Percentiles rank a stretch among this genome's conserved stretches.
Conservation (phyloP, 2,797 vertebrate genomes). For the Lepilemur septentrionalis region DNA sequence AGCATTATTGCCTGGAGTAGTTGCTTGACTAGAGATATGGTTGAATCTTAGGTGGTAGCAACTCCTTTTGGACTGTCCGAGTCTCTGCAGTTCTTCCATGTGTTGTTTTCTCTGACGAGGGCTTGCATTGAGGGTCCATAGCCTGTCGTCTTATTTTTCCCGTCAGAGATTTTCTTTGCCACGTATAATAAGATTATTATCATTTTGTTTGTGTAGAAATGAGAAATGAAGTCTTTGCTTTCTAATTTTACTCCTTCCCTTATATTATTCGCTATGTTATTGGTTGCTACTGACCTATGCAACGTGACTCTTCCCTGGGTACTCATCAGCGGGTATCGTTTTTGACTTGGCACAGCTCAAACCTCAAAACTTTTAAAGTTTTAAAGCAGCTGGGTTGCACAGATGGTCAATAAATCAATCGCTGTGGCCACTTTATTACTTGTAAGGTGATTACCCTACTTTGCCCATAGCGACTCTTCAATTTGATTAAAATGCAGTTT, state of each 20-base stretch:
- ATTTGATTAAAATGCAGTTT: slow-evolving; percentile 51
- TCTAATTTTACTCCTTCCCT: background rate
- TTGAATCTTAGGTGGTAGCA: background rate
- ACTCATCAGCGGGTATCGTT: background rate
- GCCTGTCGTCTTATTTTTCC: background rate
- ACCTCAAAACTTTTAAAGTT: slow-evolving; percentile 24
- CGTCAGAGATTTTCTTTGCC: slow-evolving; percentile 19
- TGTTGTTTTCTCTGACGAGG: background rate
- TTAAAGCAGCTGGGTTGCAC: slow-evolving; percentile 18
- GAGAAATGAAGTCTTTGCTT: background rate
- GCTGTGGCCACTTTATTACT: slow-evolving; percentile 24
- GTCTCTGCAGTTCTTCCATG: background rate
- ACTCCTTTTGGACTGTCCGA: background rate
- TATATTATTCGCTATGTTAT: background rate
- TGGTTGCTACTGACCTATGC: background rate
- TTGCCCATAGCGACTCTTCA: slow-evolving; percentile 32
- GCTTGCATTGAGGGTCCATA: background rate
- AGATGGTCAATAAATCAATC: slow-evolving; percentile 57
- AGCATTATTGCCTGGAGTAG: background rate
- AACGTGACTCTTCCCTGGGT: slow-evolving; percentile 27
- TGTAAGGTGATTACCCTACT: slow-evolving; percentile 53
- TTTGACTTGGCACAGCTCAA: slow-evolving; percentile 41
- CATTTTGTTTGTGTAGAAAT: slow-evolving; percentile 15
- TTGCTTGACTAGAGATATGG: background rate
- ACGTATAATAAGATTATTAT: background rate